These are phyloP conservation scores for Drosophila pectinifera DNA, from an alignment of 1,140 invertebrate genomes.

Conservation along the genomic window DNA sequence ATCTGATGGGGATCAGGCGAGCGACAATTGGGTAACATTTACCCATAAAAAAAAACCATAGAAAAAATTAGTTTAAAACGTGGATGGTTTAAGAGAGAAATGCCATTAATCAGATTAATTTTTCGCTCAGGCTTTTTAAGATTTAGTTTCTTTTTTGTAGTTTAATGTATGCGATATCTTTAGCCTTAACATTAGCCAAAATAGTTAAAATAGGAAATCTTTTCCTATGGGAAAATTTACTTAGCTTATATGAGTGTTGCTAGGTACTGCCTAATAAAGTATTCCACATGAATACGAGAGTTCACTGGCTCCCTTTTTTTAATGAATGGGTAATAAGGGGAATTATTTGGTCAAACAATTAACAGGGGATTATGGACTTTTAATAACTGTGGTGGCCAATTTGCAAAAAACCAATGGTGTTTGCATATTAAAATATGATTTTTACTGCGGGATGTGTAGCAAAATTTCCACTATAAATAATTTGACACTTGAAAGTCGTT, in stretches of 20 bases:
- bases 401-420: constrained; percentile 27
- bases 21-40: neutral
- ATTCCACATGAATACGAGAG: constrained; percentile 28
- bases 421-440: constrained; percentile 5
- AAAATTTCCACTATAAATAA: constrained; percentile 76
- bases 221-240: too few relatives aligned
- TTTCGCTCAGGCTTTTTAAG: too few relatives aligned
- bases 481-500: constrained; percentile 55
- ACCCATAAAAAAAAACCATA: too few relatives aligned
- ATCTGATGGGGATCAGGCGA: neutral
- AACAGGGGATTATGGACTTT: constrained; percentile 59
- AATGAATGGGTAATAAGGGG: constrained; percentile 1
- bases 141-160: too few relatives aligned
- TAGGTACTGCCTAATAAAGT: constrained; percentile 37
- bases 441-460: constrained; percentile 34
- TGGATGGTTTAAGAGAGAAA: too few relatives aligned
- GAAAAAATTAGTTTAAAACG: too few relatives aligned
- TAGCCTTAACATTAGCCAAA: too few relatives aligned
- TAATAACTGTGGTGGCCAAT: constrained; percentile 34
- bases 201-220: too few relatives aligned
- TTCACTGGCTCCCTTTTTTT: constrained; percentile 27
- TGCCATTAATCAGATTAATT: too few relatives aligned
- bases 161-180: too few relatives aligned
- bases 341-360: constrained; percentile 53
- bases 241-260: neutral